Percentiles rank a stretch among this genome's conserved stretches.
Evolutionary conservation across 1,140 invertebrate species (phyloP).

Genomic region (Achatina immaculata): DNA sequence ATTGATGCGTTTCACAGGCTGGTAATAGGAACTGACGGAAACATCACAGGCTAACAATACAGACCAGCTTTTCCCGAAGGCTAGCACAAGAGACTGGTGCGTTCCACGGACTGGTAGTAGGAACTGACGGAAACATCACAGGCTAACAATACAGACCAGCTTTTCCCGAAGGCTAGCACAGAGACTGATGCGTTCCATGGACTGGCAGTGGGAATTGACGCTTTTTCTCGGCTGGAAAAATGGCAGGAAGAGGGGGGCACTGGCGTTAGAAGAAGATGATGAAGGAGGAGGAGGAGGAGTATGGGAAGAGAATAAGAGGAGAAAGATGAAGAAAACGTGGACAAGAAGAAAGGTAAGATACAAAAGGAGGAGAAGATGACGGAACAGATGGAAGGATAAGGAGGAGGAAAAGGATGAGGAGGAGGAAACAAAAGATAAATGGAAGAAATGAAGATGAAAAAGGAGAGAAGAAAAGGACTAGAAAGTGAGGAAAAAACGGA

Average conservation of each 20-base stretch:
- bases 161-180: too few relatives aligned
- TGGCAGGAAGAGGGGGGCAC: neutral
- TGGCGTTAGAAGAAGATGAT: neutral
- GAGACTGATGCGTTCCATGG: too few relatives aligned
- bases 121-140: too few relatives aligned
- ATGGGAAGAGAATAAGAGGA: neutral
- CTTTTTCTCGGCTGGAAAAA: too few relatives aligned
- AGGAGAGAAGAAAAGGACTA: neutral
- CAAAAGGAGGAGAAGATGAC: neutral
- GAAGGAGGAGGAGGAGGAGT: constrained; percentile 1
- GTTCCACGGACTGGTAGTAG: too few relatives aligned
- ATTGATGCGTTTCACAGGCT: too few relatives aligned
- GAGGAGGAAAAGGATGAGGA: constrained; percentile 14
- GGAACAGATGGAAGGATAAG: constrained; percentile 2
- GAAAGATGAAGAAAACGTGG: neutral
- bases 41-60: too few relatives aligned
- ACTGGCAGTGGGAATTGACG: too few relatives aligned
- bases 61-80: too few relatives aligned
- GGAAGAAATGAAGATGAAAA: neutral
- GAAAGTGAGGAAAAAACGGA: constrained; percentile 37
- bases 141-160: too few relatives aligned
- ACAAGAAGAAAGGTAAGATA: constrained; percentile 4
- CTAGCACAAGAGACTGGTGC: too few relatives aligned
- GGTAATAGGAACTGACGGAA: too few relatives aligned
- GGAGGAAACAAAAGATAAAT: neutral